Percentiles rank a stretch among this genome's conserved stretches.
Evolutionary conservation across 2,113 vertebrate species (phyloP).

Genomic region (Butastur rufipennis): DNA sequence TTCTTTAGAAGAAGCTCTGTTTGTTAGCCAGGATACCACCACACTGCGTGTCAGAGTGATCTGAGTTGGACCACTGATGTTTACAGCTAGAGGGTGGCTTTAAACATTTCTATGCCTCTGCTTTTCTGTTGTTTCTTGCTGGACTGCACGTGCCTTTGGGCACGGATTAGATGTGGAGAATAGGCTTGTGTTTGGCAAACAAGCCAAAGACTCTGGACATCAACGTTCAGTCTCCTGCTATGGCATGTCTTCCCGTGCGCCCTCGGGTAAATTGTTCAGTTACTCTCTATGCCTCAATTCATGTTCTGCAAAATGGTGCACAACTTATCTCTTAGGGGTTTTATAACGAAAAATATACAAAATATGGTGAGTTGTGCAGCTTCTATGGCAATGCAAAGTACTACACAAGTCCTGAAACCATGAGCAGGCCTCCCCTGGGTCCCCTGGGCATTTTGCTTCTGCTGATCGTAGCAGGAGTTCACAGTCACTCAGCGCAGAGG

Average conservation of each 20-base stretch:
- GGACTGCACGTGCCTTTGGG: neutral
- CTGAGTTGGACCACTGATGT: neutral
- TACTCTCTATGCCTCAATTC: accelerated
- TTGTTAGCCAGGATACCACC: accelerated
- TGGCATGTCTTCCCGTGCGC: accelerated
- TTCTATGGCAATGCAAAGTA: neutral
- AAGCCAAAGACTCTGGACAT: neutral
- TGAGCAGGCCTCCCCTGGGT: accelerated
- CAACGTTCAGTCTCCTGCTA: neutral
- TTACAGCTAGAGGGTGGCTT: neutral
- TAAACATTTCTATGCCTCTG: neutral
- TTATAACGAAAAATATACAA: neutral
- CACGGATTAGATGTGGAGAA: neutral
- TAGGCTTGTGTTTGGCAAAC: neutral
- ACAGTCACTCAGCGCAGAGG: neutral
- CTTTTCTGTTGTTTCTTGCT: neutral
- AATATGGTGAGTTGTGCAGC: neutral
- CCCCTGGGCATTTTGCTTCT: neutral
- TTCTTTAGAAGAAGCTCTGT: neutral
- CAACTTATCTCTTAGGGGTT: neutral
- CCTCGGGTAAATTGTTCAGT: neutral
- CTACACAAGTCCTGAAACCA: neutral
- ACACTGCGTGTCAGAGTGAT: accelerated
- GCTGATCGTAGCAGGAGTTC: neutral
- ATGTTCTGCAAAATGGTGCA: neutral